Base-by-base conservation (phyloP, 2,113 vertebrate genomes). In the Trematocara unimaculatum region DNA sequence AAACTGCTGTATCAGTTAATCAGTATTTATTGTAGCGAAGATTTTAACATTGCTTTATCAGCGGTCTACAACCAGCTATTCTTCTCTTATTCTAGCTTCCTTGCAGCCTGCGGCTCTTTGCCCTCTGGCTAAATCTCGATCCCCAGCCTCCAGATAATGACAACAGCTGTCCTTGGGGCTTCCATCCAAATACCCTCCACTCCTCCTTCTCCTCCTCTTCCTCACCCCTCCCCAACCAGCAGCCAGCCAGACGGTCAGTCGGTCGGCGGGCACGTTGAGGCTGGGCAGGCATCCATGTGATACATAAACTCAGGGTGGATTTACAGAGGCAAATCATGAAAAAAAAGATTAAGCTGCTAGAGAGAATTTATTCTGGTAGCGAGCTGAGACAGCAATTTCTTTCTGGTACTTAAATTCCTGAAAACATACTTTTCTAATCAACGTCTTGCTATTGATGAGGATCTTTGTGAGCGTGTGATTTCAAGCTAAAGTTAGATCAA, bases 141-240 rank as follows among this genome's bases (percentile, higher is more conserved):
- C 85, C 82, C 42, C 74, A 40, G 78, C 56, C 85, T 81, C 70
- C 78, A 82, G 84, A 93, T 93, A 88, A 94, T 90, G 87, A 91
- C 90, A 91, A 88, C 94, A 94, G 90, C 94, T 95, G 94, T 93
- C 93, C 86, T 87, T 40, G 49, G 81, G 87, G 88, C 90, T 74
- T 88, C 81, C 4, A 8, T 82, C 89, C 91, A 90, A 87, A 70
- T 38, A 7, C 7, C 5, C 53, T 26, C 77, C 60, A 60, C 10
- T 20, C 7, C 62, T 35, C 77, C 60, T 62, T 11, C 20, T 33
- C 53, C 23, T 31, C 35, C 26, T 18, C 67, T 60, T 31, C 54
- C 26, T 18, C 79, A 60, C 11, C 49, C 67, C 33, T 17, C 45
- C 87, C 23, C 78, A 47, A 4, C 67, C 79, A 26, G 20, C 82